Evolutionary conservation across 2,888 invertebrate genomes (phyloP).

Genomic region (Drosophila monieri): DNA sequence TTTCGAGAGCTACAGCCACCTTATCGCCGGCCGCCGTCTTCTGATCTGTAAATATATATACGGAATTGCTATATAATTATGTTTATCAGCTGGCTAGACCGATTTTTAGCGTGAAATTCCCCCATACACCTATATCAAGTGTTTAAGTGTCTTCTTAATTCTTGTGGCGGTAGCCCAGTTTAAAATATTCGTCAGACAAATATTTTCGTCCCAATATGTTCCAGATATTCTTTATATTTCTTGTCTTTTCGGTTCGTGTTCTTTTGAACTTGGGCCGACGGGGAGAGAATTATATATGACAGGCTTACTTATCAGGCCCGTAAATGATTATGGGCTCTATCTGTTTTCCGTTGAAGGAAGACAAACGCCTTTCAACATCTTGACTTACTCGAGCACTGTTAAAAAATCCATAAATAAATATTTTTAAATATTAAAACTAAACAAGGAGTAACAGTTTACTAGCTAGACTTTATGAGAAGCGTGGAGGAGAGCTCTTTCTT

Average conservation of each 20-base stretch:
- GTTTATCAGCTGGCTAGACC: neutral
- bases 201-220: neutral
- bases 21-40: conserved; percentile 15
- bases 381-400: neutral
- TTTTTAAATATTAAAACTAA: too few relatives aligned
- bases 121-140: neutral
- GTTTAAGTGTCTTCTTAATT: neutral
- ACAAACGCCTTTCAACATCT: neutral
- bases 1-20: conserved; percentile 6
- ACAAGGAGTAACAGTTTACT: too few relatives aligned
- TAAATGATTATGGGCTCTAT: conserved; percentile 15
- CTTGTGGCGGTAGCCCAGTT: neutral
- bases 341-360: conserved; percentile 2
- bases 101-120: neutral
- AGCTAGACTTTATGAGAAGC: too few relatives aligned
- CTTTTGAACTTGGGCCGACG: conserved; percentile 12
- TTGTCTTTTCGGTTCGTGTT: neutral
- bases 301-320: conserved; percentile 14
- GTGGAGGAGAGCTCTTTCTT: too few relatives aligned
- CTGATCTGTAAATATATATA: conserved; percentile 23
- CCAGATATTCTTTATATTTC: neutral
- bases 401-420: too few relatives aligned
- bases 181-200: neutral
- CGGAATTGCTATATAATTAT: conserved; percentile 1
- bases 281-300: neutral